Percentiles rank a stretch among this genome's conserved stretches.
These are phyloP conservation scores for Dioctria linearis DNA, from an alignment of 2,888 invertebrate genomes.

Conservation along the genomic window DNA sequence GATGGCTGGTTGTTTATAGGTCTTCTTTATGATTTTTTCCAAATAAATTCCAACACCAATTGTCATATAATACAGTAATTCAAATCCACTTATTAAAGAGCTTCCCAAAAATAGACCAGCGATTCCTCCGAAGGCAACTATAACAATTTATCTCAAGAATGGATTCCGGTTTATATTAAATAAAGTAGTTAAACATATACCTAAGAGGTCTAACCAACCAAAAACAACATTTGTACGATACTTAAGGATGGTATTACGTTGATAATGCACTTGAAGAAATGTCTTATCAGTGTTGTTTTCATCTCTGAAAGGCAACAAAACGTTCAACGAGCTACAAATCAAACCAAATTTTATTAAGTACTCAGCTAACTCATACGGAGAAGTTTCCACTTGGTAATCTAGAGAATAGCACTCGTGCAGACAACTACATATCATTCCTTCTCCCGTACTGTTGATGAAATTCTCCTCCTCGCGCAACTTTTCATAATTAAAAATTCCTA, in stretches of 20 bases:
- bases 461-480: slow-evolving; percentile 65
- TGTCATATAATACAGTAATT: slow-evolving; percentile 70
- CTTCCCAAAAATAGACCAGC: slow-evolving; percentile 72
- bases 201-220: slow-evolving; percentile 72
- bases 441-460: slow-evolving; percentile 63
- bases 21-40: slow-evolving; percentile 53
- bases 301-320: slow-evolving; percentile 10
- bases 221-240: slow-evolving; percentile 72
- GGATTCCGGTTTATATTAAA: not conserved
- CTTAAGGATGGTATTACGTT: slow-evolving; percentile 69
- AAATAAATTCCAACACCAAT: slow-evolving; percentile 65
- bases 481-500: slow-evolving; percentile 59
- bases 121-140: slow-evolving; percentile 72
- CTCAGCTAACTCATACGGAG: slow-evolving; percentile 56
- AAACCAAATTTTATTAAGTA: not conserved
- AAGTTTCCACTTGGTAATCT: slow-evolving; percentile 58
- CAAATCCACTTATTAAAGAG: slow-evolving; percentile 71
- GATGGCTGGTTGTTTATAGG: no score
- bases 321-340: not conserved
- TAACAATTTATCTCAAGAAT: not conserved
- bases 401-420: slow-evolving; percentile 65
- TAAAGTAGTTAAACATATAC: slow-evolving; percentile 61
- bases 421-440: slow-evolving; percentile 68
- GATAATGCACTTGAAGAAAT: slow-evolving; percentile 70
- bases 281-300: slow-evolving; percentile 4